These are phyloP conservation scores for Euzetes globulus DNA, from an alignment of 2,888 invertebrate genomes.

Conservation along the genomic window DNA sequence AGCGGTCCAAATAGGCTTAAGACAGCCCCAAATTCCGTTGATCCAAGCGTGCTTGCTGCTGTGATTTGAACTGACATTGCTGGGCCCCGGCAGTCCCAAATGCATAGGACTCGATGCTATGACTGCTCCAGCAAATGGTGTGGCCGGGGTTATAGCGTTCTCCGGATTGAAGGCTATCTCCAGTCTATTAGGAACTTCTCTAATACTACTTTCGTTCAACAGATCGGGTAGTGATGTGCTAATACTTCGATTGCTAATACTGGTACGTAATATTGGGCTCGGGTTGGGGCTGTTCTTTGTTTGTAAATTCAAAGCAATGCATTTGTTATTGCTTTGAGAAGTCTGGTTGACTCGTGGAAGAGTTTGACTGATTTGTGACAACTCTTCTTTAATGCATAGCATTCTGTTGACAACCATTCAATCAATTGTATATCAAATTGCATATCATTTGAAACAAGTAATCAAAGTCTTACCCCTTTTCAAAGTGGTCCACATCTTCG, in stretches of 20 bases:
- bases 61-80: not conserved
- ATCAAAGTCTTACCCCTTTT: constrained; percentile 16
- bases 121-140: constrained; percentile 12
- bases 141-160: constrained; percentile 9
- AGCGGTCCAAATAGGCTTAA: constrained; percentile 77
- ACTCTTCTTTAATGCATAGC: constrained; percentile 36
- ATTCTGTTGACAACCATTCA: constrained; percentile 6
- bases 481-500: constrained; percentile 17
- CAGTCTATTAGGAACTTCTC: constrained; percentile 9
- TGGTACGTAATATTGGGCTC: not conserved
- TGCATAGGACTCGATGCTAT: not conserved
- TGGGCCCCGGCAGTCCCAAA: constrained; percentile 8
- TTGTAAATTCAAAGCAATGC: not conserved
- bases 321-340: not conserved
- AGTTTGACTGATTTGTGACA: constrained; percentile 27
- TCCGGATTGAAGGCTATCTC: constrained; percentile 23
- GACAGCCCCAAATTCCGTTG: constrained; percentile 76
- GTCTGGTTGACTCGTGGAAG: not conserved
- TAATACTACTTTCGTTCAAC: not conserved
- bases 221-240: constrained; percentile 31
- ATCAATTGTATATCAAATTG: not conserved
- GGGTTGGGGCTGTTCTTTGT: not conserved
- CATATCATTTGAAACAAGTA: not conserved
- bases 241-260: constrained; percentile 13
- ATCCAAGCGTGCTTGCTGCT: constrained; percentile 56